Evolutionary conservation across 2,113 vertebrate species (phyloP).

Genomic region (Equus przewalskii): DNA sequence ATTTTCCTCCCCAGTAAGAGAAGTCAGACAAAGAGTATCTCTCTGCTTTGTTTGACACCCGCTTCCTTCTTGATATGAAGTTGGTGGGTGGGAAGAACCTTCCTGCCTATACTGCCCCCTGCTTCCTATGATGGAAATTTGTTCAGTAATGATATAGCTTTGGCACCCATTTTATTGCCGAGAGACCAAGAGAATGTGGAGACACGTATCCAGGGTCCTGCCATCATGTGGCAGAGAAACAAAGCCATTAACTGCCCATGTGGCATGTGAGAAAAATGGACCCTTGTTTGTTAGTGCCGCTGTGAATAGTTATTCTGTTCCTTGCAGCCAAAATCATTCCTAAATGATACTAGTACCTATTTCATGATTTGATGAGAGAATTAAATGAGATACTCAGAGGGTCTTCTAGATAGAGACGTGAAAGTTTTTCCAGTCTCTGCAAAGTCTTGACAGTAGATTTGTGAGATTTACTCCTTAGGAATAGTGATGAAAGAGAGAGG

Average conservation of each 20-base stretch:
- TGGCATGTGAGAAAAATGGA: not conserved
- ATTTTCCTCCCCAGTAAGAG: not conserved
- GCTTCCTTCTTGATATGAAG: not conserved
- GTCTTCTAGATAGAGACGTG: not conserved
- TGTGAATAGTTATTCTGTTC: not conserved
- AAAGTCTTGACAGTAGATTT: not conserved
- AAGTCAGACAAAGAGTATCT: not conserved
- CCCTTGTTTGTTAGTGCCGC: not conserved
- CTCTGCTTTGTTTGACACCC: not conserved
- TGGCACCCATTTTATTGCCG: not conserved
- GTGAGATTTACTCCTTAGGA: not conserved
- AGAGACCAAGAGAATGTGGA: not conserved
- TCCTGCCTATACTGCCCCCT: not conserved
- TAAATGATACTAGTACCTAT: not conserved
- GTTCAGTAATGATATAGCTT: not conserved
- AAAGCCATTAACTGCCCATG: not conserved
- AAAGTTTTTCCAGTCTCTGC: not conserved
- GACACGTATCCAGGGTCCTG: not conserved
- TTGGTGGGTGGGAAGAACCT: not conserved
- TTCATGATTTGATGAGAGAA: not conserved
- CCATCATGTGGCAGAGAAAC: not conserved
- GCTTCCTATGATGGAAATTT: not conserved
- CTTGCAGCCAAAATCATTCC: not conserved
- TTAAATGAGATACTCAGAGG: not conserved
- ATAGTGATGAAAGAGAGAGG: not conserved